Percentiles rank a stretch among this genome's conserved stretches.
phyloP scores from a whole-genome alignment of 1,140 invertebrate species.

The Pseudomyrmex gracilis region DNA sequence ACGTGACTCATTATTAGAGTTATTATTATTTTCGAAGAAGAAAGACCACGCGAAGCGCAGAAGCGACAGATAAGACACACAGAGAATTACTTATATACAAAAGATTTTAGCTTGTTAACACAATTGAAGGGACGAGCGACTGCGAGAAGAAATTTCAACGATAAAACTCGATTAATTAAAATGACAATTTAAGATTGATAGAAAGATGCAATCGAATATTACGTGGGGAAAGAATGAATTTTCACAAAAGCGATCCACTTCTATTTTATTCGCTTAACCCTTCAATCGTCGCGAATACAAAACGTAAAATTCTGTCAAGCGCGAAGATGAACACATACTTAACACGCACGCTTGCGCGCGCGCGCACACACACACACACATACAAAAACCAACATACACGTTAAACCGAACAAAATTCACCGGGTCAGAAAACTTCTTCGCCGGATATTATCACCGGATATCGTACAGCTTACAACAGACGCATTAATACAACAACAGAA shows the following conservation, averaged over 20 bases:
- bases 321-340: neutral
- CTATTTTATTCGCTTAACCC: neutral
- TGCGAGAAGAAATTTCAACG: neutral
- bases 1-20: constrained; percentile 23
- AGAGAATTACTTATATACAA: constrained; percentile 51
- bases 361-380: neutral
- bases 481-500: constrained; percentile 54
- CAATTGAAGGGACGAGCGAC: constrained; percentile 23
- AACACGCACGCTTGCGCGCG: neutral
- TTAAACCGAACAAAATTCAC: neutral
- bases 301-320: constrained; percentile 21
- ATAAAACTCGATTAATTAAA: too few species aligned
- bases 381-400: neutral
- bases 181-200: too few species aligned
- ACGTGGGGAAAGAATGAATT: neutral
- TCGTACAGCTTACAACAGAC: constrained; percentile 75
- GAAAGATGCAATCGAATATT: too few species aligned
- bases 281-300: constrained; percentile 1
- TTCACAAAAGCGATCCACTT: neutral
- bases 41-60: constrained; percentile 72
- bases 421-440: constrained; percentile 23
- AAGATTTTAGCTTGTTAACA: constrained; percentile 23
- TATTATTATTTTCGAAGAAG: constrained; percentile 35
- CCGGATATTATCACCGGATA: constrained; percentile 38
- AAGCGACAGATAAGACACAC: constrained; percentile 73